A percentile compares a stretch with the other conserved stretches of the same genome.
Evolutionary conservation across 2,888 invertebrate species (phyloP).

Genomic region (Cataglyphis altisquamis): DNA sequence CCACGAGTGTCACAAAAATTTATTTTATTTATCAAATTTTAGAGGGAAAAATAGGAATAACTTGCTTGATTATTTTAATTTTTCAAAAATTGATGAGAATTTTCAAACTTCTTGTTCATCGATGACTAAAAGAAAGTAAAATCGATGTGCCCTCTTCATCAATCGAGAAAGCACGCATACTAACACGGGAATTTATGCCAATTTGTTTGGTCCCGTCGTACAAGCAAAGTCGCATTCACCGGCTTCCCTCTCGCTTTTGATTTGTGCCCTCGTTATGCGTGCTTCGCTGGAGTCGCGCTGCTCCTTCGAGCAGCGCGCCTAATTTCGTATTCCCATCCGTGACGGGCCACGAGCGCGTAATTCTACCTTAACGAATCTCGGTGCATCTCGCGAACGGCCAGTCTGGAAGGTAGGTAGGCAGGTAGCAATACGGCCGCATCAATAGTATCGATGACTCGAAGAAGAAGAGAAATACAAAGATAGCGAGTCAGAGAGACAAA

Average conservation of each 20-base stretch:
- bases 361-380: slow-evolving; percentile 80
- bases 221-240: slow-evolving; percentile 68
- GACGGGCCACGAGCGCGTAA: slow-evolving; percentile 76
- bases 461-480: slow-evolving; percentile 37
- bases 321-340: slow-evolving; percentile 77
- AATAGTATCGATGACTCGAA: slow-evolving; percentile 63
- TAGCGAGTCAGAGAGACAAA: slow-evolving; percentile 32
- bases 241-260: slow-evolving; percentile 77
- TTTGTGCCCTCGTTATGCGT: slow-evolving; percentile 82
- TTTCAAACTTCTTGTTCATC: not conserved
- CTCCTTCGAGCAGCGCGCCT: slow-evolving; percentile 63
- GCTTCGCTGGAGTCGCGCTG: slow-evolving; percentile 56
- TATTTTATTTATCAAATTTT: not conserved
- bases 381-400: slow-evolving; percentile 50
- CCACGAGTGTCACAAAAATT: not conserved
- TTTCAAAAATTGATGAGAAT: not conserved
- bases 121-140: not conserved
- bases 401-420: slow-evolving; percentile 43
- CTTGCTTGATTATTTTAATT: not conserved
- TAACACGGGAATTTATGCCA: slow-evolving; percentile 80
- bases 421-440: slow-evolving; percentile 58
- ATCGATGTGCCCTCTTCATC: not conserved
- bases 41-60: not conserved
- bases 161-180: slow-evolving; percentile 21
- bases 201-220: slow-evolving; percentile 80